These are phyloP conservation scores for Pteromalus puparum DNA, from an alignment of 1,140 invertebrate species.

Conservation along the genomic window DNA sequence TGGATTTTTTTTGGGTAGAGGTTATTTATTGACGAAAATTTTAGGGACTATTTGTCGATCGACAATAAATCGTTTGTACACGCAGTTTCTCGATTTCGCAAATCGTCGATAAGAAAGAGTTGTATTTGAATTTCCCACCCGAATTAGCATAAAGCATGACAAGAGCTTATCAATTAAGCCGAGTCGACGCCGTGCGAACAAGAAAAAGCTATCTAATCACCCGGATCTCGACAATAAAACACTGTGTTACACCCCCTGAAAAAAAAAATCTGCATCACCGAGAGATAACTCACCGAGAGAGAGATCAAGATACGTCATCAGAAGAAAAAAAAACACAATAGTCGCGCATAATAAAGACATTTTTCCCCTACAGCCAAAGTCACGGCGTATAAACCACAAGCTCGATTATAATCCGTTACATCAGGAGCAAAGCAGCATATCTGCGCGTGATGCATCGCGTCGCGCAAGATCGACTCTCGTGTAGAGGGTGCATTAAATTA, in stretches of 20 bases:
- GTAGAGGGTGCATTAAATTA: constrained; percentile 27
- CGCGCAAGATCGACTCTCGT: constrained; percentile 1
- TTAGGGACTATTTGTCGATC: not conserved
- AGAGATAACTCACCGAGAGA: not conserved
- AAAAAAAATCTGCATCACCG: not conserved
- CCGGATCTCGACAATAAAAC: not conserved
- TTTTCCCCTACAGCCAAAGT: not conserved
- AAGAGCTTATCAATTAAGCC: not conserved
- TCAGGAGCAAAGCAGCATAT: not conserved
- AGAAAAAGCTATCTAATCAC: not conserved
- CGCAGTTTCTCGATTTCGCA: not conserved
- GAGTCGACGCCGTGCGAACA: not conserved
- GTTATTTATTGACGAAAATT: not conserved
- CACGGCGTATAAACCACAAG: not conserved
- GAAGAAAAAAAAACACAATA: not conserved
- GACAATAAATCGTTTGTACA: not conserved
- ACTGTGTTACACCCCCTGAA: not conserved
- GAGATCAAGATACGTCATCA: no score
- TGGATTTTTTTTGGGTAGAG: not conserved
- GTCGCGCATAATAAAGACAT: not conserved
- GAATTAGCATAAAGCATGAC: not conserved
- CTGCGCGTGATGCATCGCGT: constrained; percentile 32
- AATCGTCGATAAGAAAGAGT: not conserved
- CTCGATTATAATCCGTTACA: not conserved
- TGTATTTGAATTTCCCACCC: not conserved